phyloP scores from a whole-genome alignment of 1,140 invertebrate genomes.

The Pseudoatta argentina region DNA sequence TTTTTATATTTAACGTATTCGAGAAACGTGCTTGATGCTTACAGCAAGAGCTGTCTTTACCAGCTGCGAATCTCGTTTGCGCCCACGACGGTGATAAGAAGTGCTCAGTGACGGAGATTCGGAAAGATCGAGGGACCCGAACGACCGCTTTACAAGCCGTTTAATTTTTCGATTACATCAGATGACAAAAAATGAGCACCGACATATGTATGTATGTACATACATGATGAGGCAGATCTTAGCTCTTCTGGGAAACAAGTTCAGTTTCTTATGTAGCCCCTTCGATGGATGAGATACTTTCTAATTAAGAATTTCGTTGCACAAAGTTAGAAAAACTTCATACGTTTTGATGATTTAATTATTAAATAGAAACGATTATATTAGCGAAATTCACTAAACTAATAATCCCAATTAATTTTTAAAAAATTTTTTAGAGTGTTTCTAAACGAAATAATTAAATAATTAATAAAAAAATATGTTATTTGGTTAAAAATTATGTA shows the following conservation, averaged over 20 bases:
- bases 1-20: not conserved
- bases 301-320: not conserved
- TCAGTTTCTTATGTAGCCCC: not conserved
- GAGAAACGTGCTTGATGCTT: not conserved
- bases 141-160: slow-evolving; percentile 23
- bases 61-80: slow-evolving; percentile 40
- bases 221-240: not conserved
- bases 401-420: not conserved
- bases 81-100: slow-evolving; percentile 20
- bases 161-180: slow-evolving; percentile 65
- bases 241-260: slow-evolving; percentile 10
- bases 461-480: slow-evolving; percentile 12
- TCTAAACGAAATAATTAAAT: not conserved
- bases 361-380: slow-evolving; percentile 16
- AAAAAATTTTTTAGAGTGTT: not conserved
- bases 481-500: not conserved
- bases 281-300: not conserved
- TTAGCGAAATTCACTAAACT: not conserved
- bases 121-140: slow-evolving; percentile 16
- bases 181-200: slow-evolving; percentile 36
- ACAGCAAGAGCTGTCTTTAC: slow-evolving; percentile 3
- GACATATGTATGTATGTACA: not conserved
- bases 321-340: not conserved
- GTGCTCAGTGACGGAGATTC: slow-evolving; percentile 47
- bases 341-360: not conserved